phyloP scores from a whole-genome alignment of 2,888 invertebrate species.

The Pardosa pseudoannulata region DNA sequence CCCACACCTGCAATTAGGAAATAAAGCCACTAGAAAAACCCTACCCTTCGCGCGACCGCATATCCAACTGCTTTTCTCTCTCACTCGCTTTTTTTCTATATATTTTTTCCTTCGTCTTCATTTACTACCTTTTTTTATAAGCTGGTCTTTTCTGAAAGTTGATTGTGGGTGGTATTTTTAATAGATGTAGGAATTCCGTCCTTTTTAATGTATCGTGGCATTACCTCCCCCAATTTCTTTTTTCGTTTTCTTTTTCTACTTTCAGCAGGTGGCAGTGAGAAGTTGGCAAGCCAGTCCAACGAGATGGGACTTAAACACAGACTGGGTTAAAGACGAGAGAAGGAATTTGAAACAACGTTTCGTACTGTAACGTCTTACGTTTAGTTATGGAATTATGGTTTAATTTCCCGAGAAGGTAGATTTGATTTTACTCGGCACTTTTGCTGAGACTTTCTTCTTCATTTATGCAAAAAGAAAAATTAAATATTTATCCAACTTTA shows the following conservation, averaged over 20 bases:
- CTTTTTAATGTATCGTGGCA: constrained; percentile 43
- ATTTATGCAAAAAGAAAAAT: too few relatives aligned
- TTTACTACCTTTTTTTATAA: background rate
- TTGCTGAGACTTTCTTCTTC: too few relatives aligned
- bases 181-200: constrained; percentile 52
- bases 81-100: too few relatives aligned
- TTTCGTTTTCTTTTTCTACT: too few relatives aligned
- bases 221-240: background rate
- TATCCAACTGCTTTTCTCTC: background rate
- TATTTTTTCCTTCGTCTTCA: background rate
- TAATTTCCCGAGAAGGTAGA: too few relatives aligned
- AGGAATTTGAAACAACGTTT: too few relatives aligned
- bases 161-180: constrained; percentile 65
- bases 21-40: background rate
- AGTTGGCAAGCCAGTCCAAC: background rate
- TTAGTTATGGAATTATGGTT: too few relatives aligned
- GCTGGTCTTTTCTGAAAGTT: background rate
- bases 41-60: background rate
- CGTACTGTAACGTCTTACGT: too few relatives aligned
- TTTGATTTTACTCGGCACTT: too few relatives aligned
- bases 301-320: background rate
- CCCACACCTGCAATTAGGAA: constrained; percentile 58
- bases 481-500: too few relatives aligned
- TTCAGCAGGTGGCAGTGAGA: background rate
- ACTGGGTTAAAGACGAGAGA: too few relatives aligned